These are phyloP conservation scores for Cheirogaleus medius DNA, from an alignment of 2,113 vertebrate genomes.

Conservation along the genomic window DNA sequence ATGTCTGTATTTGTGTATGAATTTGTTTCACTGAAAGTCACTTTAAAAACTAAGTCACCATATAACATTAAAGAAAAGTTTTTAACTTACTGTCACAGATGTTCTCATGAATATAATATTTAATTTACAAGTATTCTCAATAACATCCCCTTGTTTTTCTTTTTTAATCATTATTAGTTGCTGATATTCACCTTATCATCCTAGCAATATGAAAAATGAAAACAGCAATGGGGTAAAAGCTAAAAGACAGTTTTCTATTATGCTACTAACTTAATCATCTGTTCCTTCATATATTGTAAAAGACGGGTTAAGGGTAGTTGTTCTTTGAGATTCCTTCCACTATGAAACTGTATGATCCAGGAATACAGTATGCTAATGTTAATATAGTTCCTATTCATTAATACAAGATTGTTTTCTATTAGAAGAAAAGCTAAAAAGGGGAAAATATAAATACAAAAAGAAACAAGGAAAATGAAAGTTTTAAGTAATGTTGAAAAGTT, in stretches of 20 bases:
- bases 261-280: background rate
- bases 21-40: slow-evolving; percentile 35
- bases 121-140: background rate
- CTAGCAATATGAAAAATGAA: slow-evolving; percentile 17
- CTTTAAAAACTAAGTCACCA: slow-evolving; percentile 29
- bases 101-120: background rate
- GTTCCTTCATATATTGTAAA: background rate
- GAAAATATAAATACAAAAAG: background rate
- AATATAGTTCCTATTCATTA: background rate
- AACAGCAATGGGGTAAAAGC: background rate
- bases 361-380: slow-evolving; percentile 9
- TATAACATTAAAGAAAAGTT: background rate
- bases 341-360: slow-evolving; percentile 12
- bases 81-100: slow-evolving; percentile 7
- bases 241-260: background rate
- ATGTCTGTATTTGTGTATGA: background rate
- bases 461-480: slow-evolving; percentile 11
- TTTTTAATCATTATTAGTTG: slow-evolving; percentile 13
- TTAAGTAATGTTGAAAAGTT: slow-evolving; percentile 45
- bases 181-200: background rate
- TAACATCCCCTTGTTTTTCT: background rate
- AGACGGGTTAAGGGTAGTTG: background rate
- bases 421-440: background rate
- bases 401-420: background rate
- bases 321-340: background rate